Percentiles rank a stretch among this genome's conserved stretches.
Evolutionary conservation across 2,888 invertebrate genomes (phyloP).

Genomic region (Pinctada fucata): DNA sequence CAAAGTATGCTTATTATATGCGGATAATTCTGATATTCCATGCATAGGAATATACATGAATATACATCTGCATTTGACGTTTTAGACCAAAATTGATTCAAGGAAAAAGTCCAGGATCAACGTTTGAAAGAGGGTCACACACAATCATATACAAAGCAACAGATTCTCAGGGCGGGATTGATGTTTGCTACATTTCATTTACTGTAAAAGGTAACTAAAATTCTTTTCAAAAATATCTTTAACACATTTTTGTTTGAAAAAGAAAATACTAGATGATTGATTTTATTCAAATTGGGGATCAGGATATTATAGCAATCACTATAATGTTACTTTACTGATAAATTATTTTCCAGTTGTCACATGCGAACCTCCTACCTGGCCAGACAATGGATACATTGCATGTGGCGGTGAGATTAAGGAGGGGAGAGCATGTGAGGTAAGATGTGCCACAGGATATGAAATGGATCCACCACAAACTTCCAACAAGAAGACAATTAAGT

Average conservation of each 20-base stretch:
- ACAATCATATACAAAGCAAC: not conserved
- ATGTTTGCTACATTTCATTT: not conserved
- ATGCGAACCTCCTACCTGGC: constrained; percentile 17
- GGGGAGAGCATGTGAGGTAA: constrained; percentile 11
- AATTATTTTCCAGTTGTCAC: constrained; percentile 9
- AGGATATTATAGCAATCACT: not conserved
- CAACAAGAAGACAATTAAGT: not conserved
- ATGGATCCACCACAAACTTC: not conserved
- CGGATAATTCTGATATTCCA: too few species aligned
- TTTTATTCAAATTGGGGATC: not conserved
- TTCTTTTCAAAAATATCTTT: not conserved
- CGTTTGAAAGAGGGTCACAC: constrained; percentile 3
- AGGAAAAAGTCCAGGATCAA: not conserved
- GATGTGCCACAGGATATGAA: constrained; percentile 22
- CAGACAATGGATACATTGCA: not conserved
- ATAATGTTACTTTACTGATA: not conserved
- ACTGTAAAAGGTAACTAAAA: not conserved
- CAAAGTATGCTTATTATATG: too few species aligned
- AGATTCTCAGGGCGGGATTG: not conserved
- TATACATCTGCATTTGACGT: not conserved
- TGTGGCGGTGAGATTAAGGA: constrained; percentile 11
- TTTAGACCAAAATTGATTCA: not conserved
- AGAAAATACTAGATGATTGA: not conserved
- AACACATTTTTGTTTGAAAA: not conserved
- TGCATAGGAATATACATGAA: not conserved